Evolutionary conservation across 1,140 invertebrate species (phyloP), one percentile per base, ranked within the genome.

Genomic region (Triops cancriformis): DNA sequence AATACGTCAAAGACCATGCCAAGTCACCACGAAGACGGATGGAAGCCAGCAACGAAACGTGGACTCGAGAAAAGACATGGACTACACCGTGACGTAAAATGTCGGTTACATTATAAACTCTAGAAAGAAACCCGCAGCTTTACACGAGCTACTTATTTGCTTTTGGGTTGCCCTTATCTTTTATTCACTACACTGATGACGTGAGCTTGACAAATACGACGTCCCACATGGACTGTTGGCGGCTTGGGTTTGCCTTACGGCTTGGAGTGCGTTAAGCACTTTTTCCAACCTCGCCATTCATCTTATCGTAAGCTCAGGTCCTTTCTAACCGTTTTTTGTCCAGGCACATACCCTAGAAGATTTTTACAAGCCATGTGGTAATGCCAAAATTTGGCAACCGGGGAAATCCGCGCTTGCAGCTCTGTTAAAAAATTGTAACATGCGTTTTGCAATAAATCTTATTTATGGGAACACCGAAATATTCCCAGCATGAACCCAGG

Each of bases 21-120:
- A 64, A 64, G 51, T 64, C 51, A 64, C 51, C 14, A 64, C 18
- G 51, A 64, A 18, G 51, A 64, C 14, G 18, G 51, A 64, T 64
- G 14, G 51, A 64, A 64, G 23, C 51, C 51, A 64, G 51, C 18
- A 64, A 9, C 51, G 23, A 64, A 64, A 64, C 23, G 51, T 64
- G 51, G n/a, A 23, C 51, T 64, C 51, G 51, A n/a, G 51, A 64
- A 64, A 64, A 64, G 51, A 64, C 14, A 64, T 64, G 45, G 31
- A 12, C 45, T 12, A 12, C 12, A 12, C 45, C 45, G 14, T 64
- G 51, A 64, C n/a, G 51, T 64, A 23, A 23, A 64, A 37, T 18
- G 51, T 18, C 51, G 51, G 51, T 64, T 64, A 64, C 51, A 64
- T 64, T 64, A 64, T 64, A 64, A 64, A 64, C 51, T 64, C 51